phyloP scores from a whole-genome alignment of 2,888 invertebrate genomes.

The Hydriomena furcata region DNA sequence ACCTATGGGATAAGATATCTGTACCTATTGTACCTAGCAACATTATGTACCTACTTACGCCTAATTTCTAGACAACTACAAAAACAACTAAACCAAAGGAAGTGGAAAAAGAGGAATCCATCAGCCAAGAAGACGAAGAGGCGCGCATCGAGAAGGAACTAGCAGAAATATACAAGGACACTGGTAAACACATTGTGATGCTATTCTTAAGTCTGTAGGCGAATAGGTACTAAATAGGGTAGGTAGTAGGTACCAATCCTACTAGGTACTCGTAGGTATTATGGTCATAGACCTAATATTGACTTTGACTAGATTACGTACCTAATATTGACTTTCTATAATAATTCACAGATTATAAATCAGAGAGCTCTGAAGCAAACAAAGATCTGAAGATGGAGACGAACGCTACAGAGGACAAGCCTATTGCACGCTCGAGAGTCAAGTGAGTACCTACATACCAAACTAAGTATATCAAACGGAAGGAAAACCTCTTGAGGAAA shows the following conservation, averaged over 20 bases:
- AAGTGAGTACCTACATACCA: conserved; percentile 29
- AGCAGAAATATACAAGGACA: conserved; percentile 70
- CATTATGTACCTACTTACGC: too few species aligned
- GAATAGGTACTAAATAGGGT: too few species aligned
- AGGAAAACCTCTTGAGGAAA: too few species aligned
- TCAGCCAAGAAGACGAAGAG: conserved; percentile 61
- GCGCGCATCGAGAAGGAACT: conserved; percentile 67
- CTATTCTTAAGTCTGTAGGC: too few species aligned
- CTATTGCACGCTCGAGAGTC: conserved; percentile 37
- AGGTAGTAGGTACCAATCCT: too few species aligned
- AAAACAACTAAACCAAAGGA: conserved; percentile 20
- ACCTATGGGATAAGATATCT: too few species aligned
- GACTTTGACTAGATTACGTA: too few species aligned
- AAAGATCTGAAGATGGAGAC: conserved; percentile 11
- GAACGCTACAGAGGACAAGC: conserved; percentile 29
- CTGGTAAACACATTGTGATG: conserved; percentile 44
- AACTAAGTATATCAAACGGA: too few species aligned
- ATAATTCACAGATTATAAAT: conserved; percentile 56
- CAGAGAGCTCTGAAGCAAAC: conserved; percentile 43
- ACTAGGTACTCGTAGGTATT: too few species aligned
- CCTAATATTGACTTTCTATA: not conserved
- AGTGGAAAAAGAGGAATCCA: conserved; percentile 40
- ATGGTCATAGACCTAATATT: too few species aligned
- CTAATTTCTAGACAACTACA: conserved; percentile 28
- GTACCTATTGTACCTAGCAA: too few species aligned